Evolutionary conservation across 1,140 invertebrate genomes (phyloP).

Genomic region (Macrostomum lignano): DNA sequence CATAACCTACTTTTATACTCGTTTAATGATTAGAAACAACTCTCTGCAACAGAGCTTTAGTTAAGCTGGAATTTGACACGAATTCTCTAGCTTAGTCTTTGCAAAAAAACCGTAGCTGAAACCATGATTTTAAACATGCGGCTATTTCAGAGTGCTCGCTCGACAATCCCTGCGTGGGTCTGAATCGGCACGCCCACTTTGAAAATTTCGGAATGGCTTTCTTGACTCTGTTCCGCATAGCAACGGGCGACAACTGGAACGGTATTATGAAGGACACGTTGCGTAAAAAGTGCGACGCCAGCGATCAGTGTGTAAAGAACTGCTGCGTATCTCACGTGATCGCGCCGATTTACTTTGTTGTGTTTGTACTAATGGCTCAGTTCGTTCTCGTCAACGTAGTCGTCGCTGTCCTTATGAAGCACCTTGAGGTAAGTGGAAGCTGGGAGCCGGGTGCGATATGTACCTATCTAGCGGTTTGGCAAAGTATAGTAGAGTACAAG

Average conservation of each 20-base stretch:
- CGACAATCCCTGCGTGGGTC: slow-evolving; percentile 74
- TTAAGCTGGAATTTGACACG: slow-evolving; percentile 4
- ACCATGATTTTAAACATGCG: slow-evolving; percentile 2
- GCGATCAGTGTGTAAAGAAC: slow-evolving; percentile 69
- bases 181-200: slow-evolving; percentile 95
- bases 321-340: slow-evolving; percentile 87
- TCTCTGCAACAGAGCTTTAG: too few relatives aligned
- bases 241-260: slow-evolving; percentile 99
- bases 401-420: slow-evolving; percentile 95
- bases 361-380: slow-evolving; percentile 97
- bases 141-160: slow-evolving; percentile 53
- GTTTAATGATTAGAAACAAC: too few relatives aligned
- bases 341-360: slow-evolving; percentile 91
- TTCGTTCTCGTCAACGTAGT: slow-evolving; percentile 98
- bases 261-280: slow-evolving; percentile 98
- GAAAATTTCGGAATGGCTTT: slow-evolving; percentile 98
- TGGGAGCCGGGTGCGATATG: too few relatives aligned
- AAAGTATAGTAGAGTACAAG: too few relatives aligned
- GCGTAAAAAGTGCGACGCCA: slow-evolving; percentile 64
- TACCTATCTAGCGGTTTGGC: too few relatives aligned
- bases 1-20: too few relatives aligned
- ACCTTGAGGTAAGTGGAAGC: slow-evolving; percentile 84
- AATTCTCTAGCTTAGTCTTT: not conserved
- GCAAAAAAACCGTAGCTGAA: not conserved
- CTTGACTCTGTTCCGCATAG: slow-evolving; percentile 82